These are phyloP conservation scores for Labeo catla DNA, from an alignment of 2,113 vertebrate genomes.

Conservation along the genomic window DNA sequence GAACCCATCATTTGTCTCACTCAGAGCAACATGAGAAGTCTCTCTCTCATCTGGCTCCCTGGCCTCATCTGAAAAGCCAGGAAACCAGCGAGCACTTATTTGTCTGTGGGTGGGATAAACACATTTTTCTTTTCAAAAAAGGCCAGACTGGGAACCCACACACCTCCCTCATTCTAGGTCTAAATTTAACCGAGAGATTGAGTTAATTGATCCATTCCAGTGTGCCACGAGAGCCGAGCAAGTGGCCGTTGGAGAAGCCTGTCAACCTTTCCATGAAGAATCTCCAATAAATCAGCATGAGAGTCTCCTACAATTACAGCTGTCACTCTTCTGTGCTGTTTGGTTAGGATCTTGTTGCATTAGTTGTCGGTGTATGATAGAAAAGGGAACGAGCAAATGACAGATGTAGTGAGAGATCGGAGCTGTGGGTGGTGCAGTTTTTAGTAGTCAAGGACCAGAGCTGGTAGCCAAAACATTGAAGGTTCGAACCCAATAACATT, in stretches of 20 bases:
- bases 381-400: background rate
- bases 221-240: conserved; percentile 4
- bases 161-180: conserved; percentile 72
- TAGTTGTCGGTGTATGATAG: background rate
- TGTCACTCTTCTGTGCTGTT: conserved; percentile 12
- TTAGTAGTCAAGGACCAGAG: background rate
- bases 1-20: background rate
- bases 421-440: background rate
- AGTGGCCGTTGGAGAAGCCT: conserved; percentile 11
- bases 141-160: conserved; percentile 65
- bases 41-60: conserved; percentile 10
- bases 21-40: background rate
- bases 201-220: conserved; percentile 57
- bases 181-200: conserved; percentile 75
- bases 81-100: conserved; percentile 58
- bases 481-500: background rate
- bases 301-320: conserved; percentile 25
- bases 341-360: conserved; percentile 15
- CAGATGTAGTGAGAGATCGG: background rate
- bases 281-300: conserved; percentile 15
- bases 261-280: conserved; percentile 22
- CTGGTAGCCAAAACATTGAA: background rate
- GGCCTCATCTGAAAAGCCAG: conserved; percentile 58
- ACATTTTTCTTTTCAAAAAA: conserved; percentile 68
- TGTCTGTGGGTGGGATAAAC: conserved; percentile 67